Percentiles rank a stretch among this genome's conserved stretches.
phyloP scores from a whole-genome alignment of 2,113 vertebrate species.

The Brienomyrus longianalis region DNA sequence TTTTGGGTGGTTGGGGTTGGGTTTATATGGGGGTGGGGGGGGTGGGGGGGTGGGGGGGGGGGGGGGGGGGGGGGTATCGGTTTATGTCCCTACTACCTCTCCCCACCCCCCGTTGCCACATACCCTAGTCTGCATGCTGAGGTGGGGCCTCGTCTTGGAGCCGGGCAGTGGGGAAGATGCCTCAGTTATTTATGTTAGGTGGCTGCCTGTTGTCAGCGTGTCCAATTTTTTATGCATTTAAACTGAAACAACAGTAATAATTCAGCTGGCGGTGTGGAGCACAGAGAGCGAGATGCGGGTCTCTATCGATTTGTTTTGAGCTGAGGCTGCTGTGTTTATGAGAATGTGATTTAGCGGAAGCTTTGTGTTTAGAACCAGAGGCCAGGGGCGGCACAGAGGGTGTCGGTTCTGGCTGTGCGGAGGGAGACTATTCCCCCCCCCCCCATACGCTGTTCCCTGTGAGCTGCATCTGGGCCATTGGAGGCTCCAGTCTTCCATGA shows the following conservation, averaged over 20 bases:
- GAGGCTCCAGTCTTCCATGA: background rate
- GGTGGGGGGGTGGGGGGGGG: too few relatives aligned
- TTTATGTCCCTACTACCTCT: too few relatives aligned
- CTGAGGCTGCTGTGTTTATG: slow-evolving; percentile 18
- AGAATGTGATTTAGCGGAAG: background rate
- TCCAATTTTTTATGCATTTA: background rate
- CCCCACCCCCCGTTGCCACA: too few relatives aligned
- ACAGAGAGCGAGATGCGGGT: background rate
- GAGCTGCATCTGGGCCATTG: background rate
- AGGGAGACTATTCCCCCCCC: background rate
- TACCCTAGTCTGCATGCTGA: slow-evolving; percentile 30
- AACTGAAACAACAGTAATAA: slow-evolving; percentile 2
- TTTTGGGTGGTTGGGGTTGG: too few relatives aligned
- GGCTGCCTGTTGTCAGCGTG: background rate
- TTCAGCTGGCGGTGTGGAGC: background rate
- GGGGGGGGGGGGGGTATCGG: too few relatives aligned
- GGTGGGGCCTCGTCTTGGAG: background rate
- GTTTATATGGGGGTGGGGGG: too few relatives aligned
- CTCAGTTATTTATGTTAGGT: background rate
- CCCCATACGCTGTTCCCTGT: background rate
- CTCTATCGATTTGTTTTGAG: slow-evolving; percentile 35
- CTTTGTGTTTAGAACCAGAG: background rate
- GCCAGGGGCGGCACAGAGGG: background rate
- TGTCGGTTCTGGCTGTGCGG: background rate
- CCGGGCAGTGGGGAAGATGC: background rate